Evolutionary conservation across 2,113 vertebrate species (phyloP).

Genomic region (Irena cyanogastra): DNA sequence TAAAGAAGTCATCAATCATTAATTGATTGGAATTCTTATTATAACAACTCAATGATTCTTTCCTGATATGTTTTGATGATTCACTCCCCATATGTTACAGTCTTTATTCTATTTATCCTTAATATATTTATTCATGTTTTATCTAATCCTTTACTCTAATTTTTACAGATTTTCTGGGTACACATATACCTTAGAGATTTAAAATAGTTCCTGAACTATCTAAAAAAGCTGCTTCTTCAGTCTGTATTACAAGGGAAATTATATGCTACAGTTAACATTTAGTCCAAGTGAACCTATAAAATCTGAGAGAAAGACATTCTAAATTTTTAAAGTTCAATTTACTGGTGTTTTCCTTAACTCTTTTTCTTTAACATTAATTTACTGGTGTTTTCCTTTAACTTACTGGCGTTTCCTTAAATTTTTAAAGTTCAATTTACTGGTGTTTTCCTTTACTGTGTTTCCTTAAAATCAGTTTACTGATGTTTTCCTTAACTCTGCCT

Average conservation of each 20-base stretch:
- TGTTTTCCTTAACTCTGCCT: background rate
- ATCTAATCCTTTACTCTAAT: background rate
- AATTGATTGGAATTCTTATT: background rate
- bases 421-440: too few relatives aligned
- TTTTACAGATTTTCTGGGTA: background rate
- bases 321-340: background rate
- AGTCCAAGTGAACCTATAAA: background rate
- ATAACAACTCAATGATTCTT: background rate
- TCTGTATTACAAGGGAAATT: background rate
- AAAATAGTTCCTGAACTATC: background rate
- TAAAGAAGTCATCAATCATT: background rate
- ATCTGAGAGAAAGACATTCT: background rate
- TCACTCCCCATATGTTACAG: background rate
- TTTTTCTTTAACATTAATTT: too few relatives aligned
- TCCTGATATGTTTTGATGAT: background rate
- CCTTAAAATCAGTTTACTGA: background rate
- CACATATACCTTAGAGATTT: background rate
- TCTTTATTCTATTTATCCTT: background rate
- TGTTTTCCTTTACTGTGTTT: too few relatives aligned
- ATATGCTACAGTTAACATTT: background rate
- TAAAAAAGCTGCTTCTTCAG: background rate
- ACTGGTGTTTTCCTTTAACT: too few relatives aligned
- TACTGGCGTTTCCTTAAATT: too few relatives aligned
- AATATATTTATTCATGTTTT: background rate
- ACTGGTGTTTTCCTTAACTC: background rate